Evolutionary conservation across 35 echinoderm and acorn worm genomes (phyloP).

Genomic region (Ophioderma brevispina): DNA sequence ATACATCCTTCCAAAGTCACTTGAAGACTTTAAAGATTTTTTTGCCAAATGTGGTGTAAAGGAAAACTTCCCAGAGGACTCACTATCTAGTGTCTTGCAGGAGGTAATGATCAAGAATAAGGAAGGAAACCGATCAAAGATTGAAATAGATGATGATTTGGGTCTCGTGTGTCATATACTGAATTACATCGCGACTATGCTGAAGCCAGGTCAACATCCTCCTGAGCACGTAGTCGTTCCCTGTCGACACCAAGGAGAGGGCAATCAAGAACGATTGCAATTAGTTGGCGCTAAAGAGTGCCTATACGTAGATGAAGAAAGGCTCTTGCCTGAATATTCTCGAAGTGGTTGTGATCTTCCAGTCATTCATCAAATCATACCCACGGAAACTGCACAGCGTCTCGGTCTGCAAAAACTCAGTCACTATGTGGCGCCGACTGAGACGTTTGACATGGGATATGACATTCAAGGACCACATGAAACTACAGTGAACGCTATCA

Average conservation of each 20-base stretch:
- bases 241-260: neutral
- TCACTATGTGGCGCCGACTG: neutral
- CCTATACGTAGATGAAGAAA: neutral
- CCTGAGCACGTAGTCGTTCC: neutral
- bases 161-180: neutral
- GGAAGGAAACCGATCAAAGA: neutral
- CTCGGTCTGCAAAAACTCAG: neutral
- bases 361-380: neutral
- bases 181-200: neutral
- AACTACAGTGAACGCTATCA: neutral
- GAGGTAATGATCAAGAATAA: neutral
- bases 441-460: neutral
- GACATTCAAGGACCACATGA: slow-evolving; percentile 9
- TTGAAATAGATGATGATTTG: neutral
- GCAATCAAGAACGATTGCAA: neutral
- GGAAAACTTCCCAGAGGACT: slow-evolving; percentile 11
- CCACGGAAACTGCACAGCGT: neutral
- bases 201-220: neutral
- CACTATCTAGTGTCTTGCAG: neutral
- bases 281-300: neutral
- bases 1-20: neutral
- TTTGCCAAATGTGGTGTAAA: neutral
- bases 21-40: neutral
- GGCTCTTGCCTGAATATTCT: neutral
- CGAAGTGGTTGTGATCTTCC: neutral